Percentiles rank a stretch among this genome's conserved stretches.
Conservation (phyloP, 2,113 vertebrate species). For the Actenoides hombroni region DNA sequence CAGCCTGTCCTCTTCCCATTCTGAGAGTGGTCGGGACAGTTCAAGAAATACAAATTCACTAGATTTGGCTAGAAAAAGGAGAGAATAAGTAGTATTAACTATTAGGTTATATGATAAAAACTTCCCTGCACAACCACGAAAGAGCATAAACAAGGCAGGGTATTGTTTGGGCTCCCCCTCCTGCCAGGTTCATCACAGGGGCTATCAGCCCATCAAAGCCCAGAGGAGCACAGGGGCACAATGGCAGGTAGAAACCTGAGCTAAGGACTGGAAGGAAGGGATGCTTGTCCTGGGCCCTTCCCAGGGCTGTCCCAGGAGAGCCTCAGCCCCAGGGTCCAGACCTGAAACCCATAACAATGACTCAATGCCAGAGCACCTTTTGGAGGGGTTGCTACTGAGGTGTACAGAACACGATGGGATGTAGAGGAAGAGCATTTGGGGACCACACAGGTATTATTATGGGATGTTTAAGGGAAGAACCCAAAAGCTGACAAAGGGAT, state of each 20-base stretch:
- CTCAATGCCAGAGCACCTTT: neutral
- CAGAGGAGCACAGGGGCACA: neutral
- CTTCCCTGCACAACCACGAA: neutral
- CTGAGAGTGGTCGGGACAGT: conserved; percentile 57
- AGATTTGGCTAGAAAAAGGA: conserved; percentile 67
- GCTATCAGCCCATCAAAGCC: neutral
- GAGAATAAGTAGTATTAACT: neutral
- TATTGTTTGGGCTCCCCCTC: no score
- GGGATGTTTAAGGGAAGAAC: neutral
- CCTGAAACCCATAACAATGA: neutral
- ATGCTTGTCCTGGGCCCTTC: fast-evolving
- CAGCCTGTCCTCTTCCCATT: conserved; percentile 67
- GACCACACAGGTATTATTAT: neutral
- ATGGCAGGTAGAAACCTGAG: neutral
- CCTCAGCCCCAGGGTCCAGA: neutral
- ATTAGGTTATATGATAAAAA: neutral
- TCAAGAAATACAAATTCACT: conserved; percentile 78
- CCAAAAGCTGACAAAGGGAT: neutral
- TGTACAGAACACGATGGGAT: neutral
- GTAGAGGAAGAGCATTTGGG: neutral
- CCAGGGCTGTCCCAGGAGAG: neutral
- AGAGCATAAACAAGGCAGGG: neutral
- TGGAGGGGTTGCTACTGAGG: neutral
- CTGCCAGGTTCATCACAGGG: neutral
- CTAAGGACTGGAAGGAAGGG: neutral